Conservation (phyloP, 2,797 vertebrate genomes). For the Sciurus vulgaris region DNA sequence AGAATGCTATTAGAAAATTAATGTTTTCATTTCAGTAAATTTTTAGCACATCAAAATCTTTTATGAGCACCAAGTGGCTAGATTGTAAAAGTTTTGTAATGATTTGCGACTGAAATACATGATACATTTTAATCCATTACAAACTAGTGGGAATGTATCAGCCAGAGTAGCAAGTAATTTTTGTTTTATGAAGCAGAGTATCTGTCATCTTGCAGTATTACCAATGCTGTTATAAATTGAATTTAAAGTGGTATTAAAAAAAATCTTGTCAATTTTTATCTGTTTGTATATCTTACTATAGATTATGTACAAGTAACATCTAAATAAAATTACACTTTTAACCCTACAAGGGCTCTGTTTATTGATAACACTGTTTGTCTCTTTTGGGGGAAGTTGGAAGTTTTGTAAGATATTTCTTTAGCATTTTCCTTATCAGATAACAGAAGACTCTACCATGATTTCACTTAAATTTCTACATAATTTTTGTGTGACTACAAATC, state of each 20-base stretch:
- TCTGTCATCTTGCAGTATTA: slow-evolving; percentile 85
- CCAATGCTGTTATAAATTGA: slow-evolving; percentile 85
- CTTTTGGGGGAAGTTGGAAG: neutral
- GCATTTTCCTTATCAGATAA: neutral
- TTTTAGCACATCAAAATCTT: slow-evolving; percentile 84
- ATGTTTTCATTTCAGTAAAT: slow-evolving; percentile 75
- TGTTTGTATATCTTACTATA: slow-evolving; percentile 87
- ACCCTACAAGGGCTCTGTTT: slow-evolving; percentile 77
- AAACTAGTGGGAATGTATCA: slow-evolving; percentile 81
- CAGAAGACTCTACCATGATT: neutral
- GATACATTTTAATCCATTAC: slow-evolving; percentile 79
- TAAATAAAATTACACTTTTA: slow-evolving; percentile 89
- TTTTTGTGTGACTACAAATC: neutral
- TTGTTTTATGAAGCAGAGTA: slow-evolving; percentile 83
- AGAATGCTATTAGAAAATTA: slow-evolving; percentile 54
- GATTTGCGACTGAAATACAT: slow-evolving; percentile 79
- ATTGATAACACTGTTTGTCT: slow-evolving; percentile 1
- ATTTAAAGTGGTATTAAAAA: slow-evolving; percentile 86
- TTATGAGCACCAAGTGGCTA: slow-evolving; percentile 83
- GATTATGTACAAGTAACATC: slow-evolving; percentile 87
- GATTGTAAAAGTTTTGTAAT: slow-evolving; percentile 83
- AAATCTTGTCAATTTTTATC: slow-evolving; percentile 86
- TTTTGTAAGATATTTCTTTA: neutral
- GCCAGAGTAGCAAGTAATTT: slow-evolving; percentile 74
- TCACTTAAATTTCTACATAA: neutral